Base-by-base conservation (phyloP, 1,140 invertebrate species). In the Scaptodrosophila lebanonensis region DNA sequence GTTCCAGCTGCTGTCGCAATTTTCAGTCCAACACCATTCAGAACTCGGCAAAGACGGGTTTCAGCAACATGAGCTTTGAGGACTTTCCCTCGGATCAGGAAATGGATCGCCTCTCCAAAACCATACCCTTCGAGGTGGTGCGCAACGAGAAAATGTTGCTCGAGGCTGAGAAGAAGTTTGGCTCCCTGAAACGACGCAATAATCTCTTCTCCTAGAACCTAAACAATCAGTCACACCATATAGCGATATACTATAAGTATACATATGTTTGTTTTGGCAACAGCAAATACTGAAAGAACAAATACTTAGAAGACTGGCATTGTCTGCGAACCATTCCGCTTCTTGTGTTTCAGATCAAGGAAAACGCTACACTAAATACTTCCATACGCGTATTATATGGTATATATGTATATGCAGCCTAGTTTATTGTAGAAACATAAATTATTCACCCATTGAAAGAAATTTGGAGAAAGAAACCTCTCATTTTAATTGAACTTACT, bases 61-160 rank as follows among this genome's bases (percentile, higher is more conserved):
- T 94, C 59, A 92, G 91, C 62, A 94, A 94, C 68, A 92, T 94
- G 91, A 94, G 93, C 67, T 94, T 94, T 64, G 93, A 94, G 83
- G 93, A 94, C 84, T 92, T 93, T 66, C 91, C 91, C 1, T 92
- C 91, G 13, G 93, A 93, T 59, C 91, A 93, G 47, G 71, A 75
- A 54, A 85, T 84, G 36, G 85, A 85, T 68, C 73, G 77, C 12
- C 54, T 83, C 29, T 83, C 72, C 2, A 82, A 83, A 42, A 84
- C 89, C n/a, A 87, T 89, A 17, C 90, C 91, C 1, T 92, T 92
- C 60, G 92, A 93, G 66, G 92, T 93, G 1, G 88, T 93, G 5
- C 86, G 91, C 11, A 85, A 86, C 56, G 85, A 86, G 32, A 86
- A 86, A 66, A 88, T 79, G 85, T 65, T 88, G 2, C 70, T 87